Evolutionary conservation across 1,140 invertebrate genomes (phyloP).

Genomic region (Acromyrmex heyeri): DNA sequence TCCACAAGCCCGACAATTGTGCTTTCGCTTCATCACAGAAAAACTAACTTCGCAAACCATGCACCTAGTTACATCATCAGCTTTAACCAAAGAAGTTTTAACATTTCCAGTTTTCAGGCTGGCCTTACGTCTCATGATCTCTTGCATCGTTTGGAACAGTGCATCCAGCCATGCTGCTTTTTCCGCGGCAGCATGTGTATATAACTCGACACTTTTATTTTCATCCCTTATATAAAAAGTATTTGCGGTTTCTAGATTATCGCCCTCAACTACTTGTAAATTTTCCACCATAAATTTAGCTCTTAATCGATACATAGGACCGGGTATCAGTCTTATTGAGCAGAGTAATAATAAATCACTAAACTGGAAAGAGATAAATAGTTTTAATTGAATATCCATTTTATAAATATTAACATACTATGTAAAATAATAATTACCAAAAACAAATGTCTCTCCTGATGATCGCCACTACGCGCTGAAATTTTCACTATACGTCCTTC

Average conservation of each 20-base stretch:
- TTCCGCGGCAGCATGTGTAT: constrained; percentile 86
- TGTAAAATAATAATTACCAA: constrained; percentile 86
- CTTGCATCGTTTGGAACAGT: constrained; percentile 89
- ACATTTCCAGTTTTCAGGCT: constrained; percentile 86
- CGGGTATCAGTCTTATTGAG: constrained; percentile 88
- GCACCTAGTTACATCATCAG: constrained; percentile 91
- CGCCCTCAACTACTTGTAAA: constrained; percentile 89
- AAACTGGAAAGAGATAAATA: constrained; percentile 87
- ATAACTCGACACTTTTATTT: constrained; percentile 86
- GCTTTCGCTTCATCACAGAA: constrained; percentile 91
- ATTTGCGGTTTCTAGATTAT: constrained; percentile 88
- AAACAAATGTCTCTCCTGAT: constrained; percentile 91
- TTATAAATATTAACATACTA: neutral
- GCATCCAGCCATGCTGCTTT: constrained; percentile 90
- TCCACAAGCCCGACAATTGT: constrained; percentile 93
- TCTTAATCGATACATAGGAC: constrained; percentile 85
- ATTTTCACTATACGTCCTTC: constrained; percentile 90
- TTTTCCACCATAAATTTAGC: constrained; percentile 89
- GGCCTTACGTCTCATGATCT: constrained; percentile 87
- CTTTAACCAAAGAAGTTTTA: constrained; percentile 89
- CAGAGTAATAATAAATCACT: constrained; percentile 90
- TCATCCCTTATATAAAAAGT: constrained; percentile 91
- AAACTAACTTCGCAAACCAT: constrained; percentile 92
- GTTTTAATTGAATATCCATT: constrained; percentile 2
- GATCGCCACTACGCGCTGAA: constrained; percentile 89